Evolutionary conservation across 2,888 invertebrate genomes (phyloP).

Genomic region (Aleiodes leptofemur): DNA sequence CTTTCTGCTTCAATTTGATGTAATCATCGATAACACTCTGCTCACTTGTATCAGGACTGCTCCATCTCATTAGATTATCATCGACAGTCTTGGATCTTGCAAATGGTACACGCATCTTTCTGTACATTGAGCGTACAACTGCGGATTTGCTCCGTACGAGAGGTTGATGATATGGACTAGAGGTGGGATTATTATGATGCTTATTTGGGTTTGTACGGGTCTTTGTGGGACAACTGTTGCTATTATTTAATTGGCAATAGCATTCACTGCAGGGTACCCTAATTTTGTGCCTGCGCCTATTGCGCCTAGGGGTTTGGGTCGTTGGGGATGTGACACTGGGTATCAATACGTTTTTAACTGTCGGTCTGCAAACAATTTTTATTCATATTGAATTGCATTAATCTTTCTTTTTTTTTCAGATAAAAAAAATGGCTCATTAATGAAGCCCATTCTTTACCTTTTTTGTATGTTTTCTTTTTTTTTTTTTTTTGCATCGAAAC

Average conservation of each 20-base stretch:
- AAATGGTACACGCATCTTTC: constrained; percentile 74
- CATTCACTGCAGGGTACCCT: constrained; percentile 75
- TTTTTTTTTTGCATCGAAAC: constrained; percentile 20
- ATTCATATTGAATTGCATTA: constrained; percentile 54
- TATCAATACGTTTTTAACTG: constrained; percentile 75
- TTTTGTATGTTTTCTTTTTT: constrained; percentile 12
- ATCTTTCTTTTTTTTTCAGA: constrained; percentile 41
- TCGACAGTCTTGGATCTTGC: constrained; percentile 74
- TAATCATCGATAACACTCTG: constrained; percentile 68
- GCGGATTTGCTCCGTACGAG: constrained; percentile 76
- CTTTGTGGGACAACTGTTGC: constrained; percentile 55
- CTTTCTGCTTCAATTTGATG: constrained; percentile 63
- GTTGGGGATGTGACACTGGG: constrained; percentile 75
- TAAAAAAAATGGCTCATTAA: constrained; percentile 29
- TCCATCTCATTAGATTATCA: constrained; percentile 71
- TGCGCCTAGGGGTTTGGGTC: constrained; percentile 74
- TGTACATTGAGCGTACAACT: constrained; percentile 75
- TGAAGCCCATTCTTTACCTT: constrained; percentile 18
- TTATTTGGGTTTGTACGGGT: constrained; percentile 52
- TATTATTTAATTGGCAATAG: constrained; percentile 68
- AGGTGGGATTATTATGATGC: constrained; percentile 55
- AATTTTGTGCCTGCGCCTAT: constrained; percentile 75
- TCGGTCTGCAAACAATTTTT: constrained; percentile 75
- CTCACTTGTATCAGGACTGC: constrained; percentile 71
- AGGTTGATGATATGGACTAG: constrained; percentile 67